Conservation (phyloP, 2,113 vertebrate species). For the Emydocephalus ijimae region DNA sequence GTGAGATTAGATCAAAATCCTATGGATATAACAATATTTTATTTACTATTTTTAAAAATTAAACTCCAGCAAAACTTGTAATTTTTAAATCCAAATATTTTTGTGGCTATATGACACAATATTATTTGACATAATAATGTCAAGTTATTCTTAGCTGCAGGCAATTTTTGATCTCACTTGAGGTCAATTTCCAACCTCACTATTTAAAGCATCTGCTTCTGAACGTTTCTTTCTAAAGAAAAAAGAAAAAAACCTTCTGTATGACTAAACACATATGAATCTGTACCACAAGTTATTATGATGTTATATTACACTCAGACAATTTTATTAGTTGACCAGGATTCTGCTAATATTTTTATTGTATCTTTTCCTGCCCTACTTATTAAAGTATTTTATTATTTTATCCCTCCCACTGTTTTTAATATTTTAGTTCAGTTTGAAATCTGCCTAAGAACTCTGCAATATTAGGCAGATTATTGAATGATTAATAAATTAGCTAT, state of each 20-base stretch:
- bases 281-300: neutral
- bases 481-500: neutral
- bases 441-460: neutral
- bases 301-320: neutral
- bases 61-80: neutral
- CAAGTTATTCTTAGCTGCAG: too few relatives aligned
- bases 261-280: neutral
- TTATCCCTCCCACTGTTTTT: neutral
- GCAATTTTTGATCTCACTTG: neutral
- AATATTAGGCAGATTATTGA: neutral
- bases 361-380: neutral
- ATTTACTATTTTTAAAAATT: slow-evolving; percentile 40
- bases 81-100: slow-evolving; percentile 41
- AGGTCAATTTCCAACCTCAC: neutral
- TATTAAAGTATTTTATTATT: neutral
- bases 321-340: neutral
- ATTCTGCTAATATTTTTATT: neutral
- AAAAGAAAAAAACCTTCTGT: neutral
- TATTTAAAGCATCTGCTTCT: slow-evolving; percentile 27
- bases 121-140: neutral
- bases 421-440: neutral
- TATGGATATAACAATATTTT: slow-evolving; percentile 29
- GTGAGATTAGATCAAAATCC: slow-evolving; percentile 39
- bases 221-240: neutral
- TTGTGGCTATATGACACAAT: slow-evolving; percentile 7